These are phyloP conservation scores for Oryzias woworae DNA, from an alignment of 2,113 vertebrate genomes.

Conservation along the genomic window DNA sequence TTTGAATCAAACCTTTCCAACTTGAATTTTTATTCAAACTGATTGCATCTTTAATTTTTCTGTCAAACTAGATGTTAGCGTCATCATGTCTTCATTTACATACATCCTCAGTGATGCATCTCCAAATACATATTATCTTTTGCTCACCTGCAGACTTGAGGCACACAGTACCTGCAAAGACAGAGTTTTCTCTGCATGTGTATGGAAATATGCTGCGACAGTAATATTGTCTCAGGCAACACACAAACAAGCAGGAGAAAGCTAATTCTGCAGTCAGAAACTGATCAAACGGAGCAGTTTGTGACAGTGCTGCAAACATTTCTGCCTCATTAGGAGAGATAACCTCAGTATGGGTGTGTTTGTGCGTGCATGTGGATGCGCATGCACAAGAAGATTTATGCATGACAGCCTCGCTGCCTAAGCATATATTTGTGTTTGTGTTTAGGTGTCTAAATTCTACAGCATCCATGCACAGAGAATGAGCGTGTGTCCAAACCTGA, in stretches of 20 bases:
- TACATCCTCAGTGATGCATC: too few relatives aligned
- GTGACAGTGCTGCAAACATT: conserved; percentile 33
- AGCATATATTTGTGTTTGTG: conserved; percentile 21
- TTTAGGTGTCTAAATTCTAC: conserved; percentile 7
- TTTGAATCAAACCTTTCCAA: too few relatives aligned
- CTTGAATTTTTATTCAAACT: too few relatives aligned
- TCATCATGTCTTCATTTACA: too few relatives aligned
- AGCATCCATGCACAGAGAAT: not conserved
- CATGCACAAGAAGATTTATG: not conserved
- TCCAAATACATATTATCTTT: not conserved
- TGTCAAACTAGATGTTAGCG: too few relatives aligned
- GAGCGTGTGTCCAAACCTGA: not conserved
- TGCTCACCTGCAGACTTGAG: not conserved
- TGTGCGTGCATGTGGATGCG: not conserved
- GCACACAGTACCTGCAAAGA: not conserved
- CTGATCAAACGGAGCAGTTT: conserved; percentile 40
- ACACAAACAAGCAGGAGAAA: not conserved
- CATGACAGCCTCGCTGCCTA: conserved; percentile 14
- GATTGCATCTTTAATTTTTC: too few relatives aligned
- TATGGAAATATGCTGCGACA: not conserved
- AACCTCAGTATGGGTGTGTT: conserved; percentile 4
- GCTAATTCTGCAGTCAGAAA: conserved; percentile 38
- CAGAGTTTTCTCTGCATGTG: not conserved
- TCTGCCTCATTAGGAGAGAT: conserved; percentile 35
- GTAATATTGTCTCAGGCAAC: not conserved